A percentile compares a stretch with the other conserved stretches of the same genome.
These are phyloP conservation scores for Triplophysa tibetana DNA, from an alignment of 2,113 vertebrate genomes.

Conservation along the genomic window DNA sequence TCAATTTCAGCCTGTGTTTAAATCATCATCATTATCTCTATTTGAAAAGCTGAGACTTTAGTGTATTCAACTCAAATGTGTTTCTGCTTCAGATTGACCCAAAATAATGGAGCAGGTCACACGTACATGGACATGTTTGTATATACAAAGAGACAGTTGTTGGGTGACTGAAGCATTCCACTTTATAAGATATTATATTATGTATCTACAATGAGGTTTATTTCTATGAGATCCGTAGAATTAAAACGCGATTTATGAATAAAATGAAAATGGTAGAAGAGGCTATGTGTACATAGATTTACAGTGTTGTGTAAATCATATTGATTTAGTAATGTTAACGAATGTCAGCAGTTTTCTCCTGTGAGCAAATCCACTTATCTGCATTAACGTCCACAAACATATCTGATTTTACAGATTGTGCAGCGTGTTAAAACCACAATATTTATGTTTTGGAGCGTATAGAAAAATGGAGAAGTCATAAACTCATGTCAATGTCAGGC, in stretches of 20 bases:
- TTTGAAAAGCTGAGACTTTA: too few species aligned
- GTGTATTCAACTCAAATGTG: too few species aligned
- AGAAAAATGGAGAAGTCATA: too few species aligned
- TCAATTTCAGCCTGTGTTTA: too few species aligned
- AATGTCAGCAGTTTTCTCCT: background rate
- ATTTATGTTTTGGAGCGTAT: background rate
- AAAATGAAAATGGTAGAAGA: background rate
- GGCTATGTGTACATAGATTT: background rate
- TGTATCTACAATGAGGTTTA: background rate
- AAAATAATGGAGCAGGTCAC: background rate
- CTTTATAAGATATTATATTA: background rate
- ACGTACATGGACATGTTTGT: background rate
- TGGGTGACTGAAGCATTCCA: background rate
- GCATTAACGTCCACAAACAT: background rate
- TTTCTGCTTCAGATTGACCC: too few species aligned
- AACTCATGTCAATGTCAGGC: too few species aligned
- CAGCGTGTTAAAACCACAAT: background rate
- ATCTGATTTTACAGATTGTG: background rate
- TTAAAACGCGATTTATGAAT: background rate
- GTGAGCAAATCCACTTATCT: background rate
- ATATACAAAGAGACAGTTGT: background rate
- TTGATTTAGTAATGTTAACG: background rate
- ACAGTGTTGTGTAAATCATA: background rate
- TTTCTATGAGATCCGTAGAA: background rate
- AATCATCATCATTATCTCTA: too few species aligned